These are phyloP conservation scores for Microchrysa polita DNA, from an alignment of 2,888 invertebrate species.

Conservation along the genomic window DNA sequence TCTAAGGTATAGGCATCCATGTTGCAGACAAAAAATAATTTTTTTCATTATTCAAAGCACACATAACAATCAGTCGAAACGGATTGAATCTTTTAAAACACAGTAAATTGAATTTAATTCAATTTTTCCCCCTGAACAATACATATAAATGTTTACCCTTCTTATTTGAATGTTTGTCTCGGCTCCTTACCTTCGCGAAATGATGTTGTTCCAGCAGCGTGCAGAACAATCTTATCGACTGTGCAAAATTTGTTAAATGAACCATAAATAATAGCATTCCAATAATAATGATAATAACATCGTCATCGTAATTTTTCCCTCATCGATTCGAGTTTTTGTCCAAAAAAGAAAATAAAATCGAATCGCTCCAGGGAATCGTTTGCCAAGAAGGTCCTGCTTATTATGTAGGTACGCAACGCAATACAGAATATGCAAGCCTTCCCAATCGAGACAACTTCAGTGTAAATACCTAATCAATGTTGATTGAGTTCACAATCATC, in stretches of 20 bases:
- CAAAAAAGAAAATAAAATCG: too few relatives aligned
- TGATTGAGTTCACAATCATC: conserved; percentile 42
- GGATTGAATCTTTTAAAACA: conserved; percentile 17
- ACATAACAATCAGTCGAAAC: conserved; percentile 15
- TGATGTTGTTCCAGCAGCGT: background rate
- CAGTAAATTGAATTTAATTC: conserved; percentile 39
- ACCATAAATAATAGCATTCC: conserved; percentile 29
- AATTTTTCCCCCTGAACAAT: conserved; percentile 4
- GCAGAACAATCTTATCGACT: background rate
- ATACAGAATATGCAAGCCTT: too few relatives aligned
- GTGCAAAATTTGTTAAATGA: conserved; percentile 31
- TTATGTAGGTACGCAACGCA: too few relatives aligned
- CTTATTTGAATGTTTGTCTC: too few relatives aligned
- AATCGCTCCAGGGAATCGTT: too few relatives aligned
- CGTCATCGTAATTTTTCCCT: conserved; percentile 4
- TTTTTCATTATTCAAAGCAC: background rate
- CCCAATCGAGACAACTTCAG: background rate
- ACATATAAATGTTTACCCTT: too few relatives aligned
- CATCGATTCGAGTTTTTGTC: too few relatives aligned
- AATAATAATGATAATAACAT: conserved; percentile 36
- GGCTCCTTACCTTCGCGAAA: background rate
- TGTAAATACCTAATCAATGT: conserved; percentile 39
- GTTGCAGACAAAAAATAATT: too few relatives aligned
- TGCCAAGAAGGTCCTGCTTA: too few relatives aligned
- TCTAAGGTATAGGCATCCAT: too few relatives aligned